phyloP scores from a whole-genome alignment of 2,113 vertebrate genomes.

The Clarias macrocephalus region DNA sequence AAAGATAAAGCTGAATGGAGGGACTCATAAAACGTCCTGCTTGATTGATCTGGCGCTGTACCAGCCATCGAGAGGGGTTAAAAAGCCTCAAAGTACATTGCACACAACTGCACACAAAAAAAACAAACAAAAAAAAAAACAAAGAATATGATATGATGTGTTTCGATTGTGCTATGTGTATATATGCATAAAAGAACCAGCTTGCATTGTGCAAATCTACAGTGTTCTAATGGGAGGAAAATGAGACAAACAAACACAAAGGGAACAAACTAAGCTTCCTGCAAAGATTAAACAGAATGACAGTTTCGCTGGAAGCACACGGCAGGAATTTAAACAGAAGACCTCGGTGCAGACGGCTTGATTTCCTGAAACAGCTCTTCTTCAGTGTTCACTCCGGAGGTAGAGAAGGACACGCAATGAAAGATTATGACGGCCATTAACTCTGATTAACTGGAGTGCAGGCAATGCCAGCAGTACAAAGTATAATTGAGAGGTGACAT shows the following conservation, averaged over 20 bases:
- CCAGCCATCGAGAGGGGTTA: conserved; percentile 5
- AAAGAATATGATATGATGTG: background rate
- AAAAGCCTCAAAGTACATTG: background rate
- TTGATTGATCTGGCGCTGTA: conserved; percentile 11
- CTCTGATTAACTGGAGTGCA: conserved; percentile 11
- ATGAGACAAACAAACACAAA: background rate
- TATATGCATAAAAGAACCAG: background rate
- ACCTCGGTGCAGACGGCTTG: background rate
- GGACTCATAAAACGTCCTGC: conserved; percentile 26
- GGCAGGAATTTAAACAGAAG: conserved; percentile 7
- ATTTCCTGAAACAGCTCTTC: conserved; percentile 23
- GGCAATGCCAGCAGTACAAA: background rate
- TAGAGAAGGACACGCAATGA: conserved; percentile 13
- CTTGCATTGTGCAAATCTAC: background rate
- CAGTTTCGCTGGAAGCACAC: background rate
- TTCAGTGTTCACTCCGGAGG: background rate
- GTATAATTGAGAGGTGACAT: background rate
- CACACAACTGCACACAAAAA: background rate
- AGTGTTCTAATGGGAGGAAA: background rate
- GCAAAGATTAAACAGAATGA: background rate
- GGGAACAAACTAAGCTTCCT: background rate
- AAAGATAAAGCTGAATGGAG: conserved; percentile 31
- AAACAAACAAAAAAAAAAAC: too few relatives aligned
- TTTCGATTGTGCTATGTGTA: background rate
- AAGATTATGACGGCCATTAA: conserved; percentile 3